A percentile compares a stretch with the other conserved stretches of the same genome.
These are phyloP conservation scores for Bubo blakistoni DNA, from an alignment of 2,113 vertebrate species.

Conservation along the genomic window DNA sequence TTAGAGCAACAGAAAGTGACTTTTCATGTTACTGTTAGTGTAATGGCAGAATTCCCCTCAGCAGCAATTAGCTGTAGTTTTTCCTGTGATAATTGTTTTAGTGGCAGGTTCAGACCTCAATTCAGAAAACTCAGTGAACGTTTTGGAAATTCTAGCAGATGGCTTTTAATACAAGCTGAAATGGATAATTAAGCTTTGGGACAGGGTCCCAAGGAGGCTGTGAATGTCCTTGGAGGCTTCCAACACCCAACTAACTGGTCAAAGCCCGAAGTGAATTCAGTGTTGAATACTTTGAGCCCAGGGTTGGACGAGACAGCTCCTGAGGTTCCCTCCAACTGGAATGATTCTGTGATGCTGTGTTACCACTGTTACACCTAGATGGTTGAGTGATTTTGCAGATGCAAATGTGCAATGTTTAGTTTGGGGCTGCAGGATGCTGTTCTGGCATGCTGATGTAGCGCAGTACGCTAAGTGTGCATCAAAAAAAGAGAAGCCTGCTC, in stretches of 20 bases:
- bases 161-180: background rate
- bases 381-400: background rate
- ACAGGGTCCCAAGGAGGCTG: background rate
- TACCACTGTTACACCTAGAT: background rate
- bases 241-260: background rate
- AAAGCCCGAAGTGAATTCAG: background rate
- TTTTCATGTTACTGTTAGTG: background rate
- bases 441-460: background rate
- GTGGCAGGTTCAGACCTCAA: background rate
- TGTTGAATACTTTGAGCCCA: background rate
- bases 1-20: background rate
- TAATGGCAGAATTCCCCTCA: background rate
- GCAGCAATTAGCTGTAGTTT: background rate
- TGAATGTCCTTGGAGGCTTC: background rate
- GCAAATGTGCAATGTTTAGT: background rate
- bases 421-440: background rate
- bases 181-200: background rate
- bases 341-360: background rate
- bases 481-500: background rate
- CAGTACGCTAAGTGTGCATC: background rate
- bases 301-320: background rate
- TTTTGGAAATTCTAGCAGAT: background rate
- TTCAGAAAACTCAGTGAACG: accelerated
- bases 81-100: background rate
- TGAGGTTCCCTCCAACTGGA: background rate